Evolutionary conservation across 37 sponge, comb jelly and placozoan species (phyloP).

Genomic region (Theonella swinhoei): DNA sequence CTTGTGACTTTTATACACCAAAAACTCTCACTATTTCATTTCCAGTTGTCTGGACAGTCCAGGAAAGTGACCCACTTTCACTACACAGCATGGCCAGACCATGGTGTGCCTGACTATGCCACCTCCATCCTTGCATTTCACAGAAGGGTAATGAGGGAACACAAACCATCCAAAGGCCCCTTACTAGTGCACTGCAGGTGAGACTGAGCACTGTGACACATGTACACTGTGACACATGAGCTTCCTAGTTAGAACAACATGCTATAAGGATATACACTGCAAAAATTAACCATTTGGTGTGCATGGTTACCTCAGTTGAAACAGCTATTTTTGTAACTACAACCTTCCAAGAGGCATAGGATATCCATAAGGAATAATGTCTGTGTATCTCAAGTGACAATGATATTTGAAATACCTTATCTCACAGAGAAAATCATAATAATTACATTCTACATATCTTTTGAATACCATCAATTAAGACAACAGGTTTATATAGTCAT

Average conservation of each 20-base stretch:
- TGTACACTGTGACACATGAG: neutral
- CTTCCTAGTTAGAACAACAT: neutral
- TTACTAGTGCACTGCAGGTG: conserved; percentile 70
- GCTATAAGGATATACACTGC: too few relatives aligned
- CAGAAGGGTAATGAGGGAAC: neutral
- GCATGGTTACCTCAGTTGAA: too few relatives aligned
- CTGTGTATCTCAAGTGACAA: too few relatives aligned
- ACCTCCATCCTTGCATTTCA: conserved; percentile 22
- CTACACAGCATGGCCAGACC: conserved; percentile 72
- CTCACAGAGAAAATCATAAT: too few relatives aligned
- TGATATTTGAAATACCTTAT: too few relatives aligned
- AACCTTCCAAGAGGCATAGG: neutral
- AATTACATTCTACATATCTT: too few relatives aligned
- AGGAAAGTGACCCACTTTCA: conserved; percentile 43
- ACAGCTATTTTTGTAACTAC: neutral
- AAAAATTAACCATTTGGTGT: too few relatives aligned
- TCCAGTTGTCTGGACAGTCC: neutral
- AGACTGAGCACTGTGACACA: conserved; percentile 1
- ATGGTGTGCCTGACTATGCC: conserved; percentile 46
- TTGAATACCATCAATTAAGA: too few relatives aligned
- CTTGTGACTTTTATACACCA: neutral
- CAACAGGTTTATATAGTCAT: too few relatives aligned
- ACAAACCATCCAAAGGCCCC: conserved; percentile 3
- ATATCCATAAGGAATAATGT: too few relatives aligned
- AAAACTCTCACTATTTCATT: neutral